Evolutionary conservation across 1,140 invertebrate genomes (phyloP).

Genomic region (Steinernema khuongi): DNA sequence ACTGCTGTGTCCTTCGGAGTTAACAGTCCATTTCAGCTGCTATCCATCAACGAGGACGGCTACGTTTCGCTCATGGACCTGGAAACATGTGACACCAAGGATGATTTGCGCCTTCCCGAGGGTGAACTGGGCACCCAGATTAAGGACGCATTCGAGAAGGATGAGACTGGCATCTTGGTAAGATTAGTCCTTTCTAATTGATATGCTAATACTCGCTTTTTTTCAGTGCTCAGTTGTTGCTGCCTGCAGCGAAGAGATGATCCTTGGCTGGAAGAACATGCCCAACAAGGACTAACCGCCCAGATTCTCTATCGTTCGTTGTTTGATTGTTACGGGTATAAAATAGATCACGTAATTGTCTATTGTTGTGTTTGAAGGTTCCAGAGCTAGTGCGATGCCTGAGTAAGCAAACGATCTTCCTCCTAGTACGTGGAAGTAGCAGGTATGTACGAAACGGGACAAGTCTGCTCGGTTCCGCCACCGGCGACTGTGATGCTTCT

Average conservation of each 20-base stretch:
- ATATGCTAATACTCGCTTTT: not conserved
- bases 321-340: too few species aligned
- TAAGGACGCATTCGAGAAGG: conserved; percentile 56
- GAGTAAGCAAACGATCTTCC: too few species aligned
- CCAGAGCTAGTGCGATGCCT: too few species aligned
- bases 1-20: conserved; percentile 29
- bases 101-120: conserved; percentile 49
- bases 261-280: conserved; percentile 56
- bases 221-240: conserved; percentile 44
- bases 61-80: conserved; percentile 53
- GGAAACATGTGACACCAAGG: conserved; percentile 54
- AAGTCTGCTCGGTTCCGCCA: too few species aligned
- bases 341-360: too few species aligned
- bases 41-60: conserved; percentile 54
- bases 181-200: conserved; percentile 22
- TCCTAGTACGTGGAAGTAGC: too few species aligned
- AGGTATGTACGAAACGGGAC: too few species aligned
- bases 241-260: conserved; percentile 53
- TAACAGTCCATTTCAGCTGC: conserved; percentile 40
- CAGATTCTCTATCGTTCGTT: too few species aligned
- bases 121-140: conserved; percentile 52
- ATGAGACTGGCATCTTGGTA: conserved; percentile 44
- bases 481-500: too few species aligned
- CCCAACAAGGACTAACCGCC: conserved; percentile 37
- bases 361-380: too few species aligned